Base-by-base conservation (phyloP, 1,140 invertebrate species). In the Hetaerina americana region DNA sequence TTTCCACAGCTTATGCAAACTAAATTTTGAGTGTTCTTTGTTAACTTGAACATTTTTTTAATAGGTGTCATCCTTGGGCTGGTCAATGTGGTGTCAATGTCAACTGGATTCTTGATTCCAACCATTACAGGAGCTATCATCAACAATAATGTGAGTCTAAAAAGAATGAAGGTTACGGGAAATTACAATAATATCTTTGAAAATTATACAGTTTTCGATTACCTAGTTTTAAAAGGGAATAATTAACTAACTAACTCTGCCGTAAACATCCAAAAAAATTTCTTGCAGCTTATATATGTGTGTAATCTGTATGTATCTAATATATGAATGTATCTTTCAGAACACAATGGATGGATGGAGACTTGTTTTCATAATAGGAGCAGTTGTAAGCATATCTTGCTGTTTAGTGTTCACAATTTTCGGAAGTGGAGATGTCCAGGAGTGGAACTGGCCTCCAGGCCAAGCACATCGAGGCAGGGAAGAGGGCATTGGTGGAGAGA, bases 291-390 rank as follows among this genome's bases (percentile, higher is more conserved):
- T 67, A 26, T 67, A 5, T 6, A 27, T 28, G 28, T 70, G 12
- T 70, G 5, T 22, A 27, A 28, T 70, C 29, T 69, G 70, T 72
- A 26, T 57, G 49, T 57, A 57, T 57, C 22, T 12, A 57, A 57
- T 26, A 24, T 26, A 26, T 68, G 1, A 57, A 18, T 68, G n/a
- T 24, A 68, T 26, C 26, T 68, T 6, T 18, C 74, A 90, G 88
- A 87, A 89, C 88, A 88, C 87, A 0, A 82, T 86, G 27, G 81
- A 81, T 0, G 86, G 88, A 73, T 90, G 88, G 88, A 84, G 86
- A 74, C 80, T 86, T 72, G 87, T 89, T 0, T 89, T 87, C 74
- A 76, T 87, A 24, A 84, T 90, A 3, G 80, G 84, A 0, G 81
- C 86, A 2, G 75, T 74, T 0, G 27, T 71, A 18, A 57, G 26